phyloP scores from a whole-genome alignment of 2,113 vertebrate genomes.

The Ctenomys sociabilis region DNA sequence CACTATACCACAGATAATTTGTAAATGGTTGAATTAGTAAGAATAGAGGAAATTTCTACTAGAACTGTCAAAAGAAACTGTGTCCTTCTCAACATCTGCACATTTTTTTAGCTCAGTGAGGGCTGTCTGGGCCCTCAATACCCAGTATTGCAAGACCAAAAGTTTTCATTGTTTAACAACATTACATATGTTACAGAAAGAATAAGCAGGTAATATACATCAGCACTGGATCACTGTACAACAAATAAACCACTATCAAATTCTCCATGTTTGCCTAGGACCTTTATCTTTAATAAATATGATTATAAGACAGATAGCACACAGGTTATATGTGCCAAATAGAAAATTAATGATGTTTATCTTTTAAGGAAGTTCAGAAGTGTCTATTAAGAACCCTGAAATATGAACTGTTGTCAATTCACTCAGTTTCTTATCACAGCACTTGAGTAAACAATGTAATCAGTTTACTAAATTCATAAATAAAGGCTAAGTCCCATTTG shows the following conservation, averaged over 20 bases:
- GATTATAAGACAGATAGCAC: not conserved
- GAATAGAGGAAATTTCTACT: not conserved
- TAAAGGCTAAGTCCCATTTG: not conserved
- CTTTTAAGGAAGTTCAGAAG: not conserved
- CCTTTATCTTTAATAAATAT: not conserved
- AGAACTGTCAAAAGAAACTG: not conserved
- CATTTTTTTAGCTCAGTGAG: not conserved
- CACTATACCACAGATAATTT: rapidly evolving
- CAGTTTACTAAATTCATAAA: not conserved
- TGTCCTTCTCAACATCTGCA: not conserved
- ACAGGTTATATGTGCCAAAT: not conserved
- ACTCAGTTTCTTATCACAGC: not conserved
- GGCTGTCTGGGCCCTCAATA: not conserved
- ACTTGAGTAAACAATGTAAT: not conserved
- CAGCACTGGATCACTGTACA: not conserved
- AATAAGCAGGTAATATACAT: not conserved
- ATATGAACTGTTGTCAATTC: not conserved
- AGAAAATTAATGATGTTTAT: not conserved
- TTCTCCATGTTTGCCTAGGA: not conserved
- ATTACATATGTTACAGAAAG: not conserved
- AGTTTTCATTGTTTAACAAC: not conserved
- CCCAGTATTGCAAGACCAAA: not conserved
- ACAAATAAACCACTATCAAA: not conserved
- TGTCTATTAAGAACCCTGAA: not conserved
- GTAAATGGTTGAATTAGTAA: not conserved